Base-by-base conservation (phyloP, 92 coral and sea anemone genomes). In the Montipora capitata region DNA sequence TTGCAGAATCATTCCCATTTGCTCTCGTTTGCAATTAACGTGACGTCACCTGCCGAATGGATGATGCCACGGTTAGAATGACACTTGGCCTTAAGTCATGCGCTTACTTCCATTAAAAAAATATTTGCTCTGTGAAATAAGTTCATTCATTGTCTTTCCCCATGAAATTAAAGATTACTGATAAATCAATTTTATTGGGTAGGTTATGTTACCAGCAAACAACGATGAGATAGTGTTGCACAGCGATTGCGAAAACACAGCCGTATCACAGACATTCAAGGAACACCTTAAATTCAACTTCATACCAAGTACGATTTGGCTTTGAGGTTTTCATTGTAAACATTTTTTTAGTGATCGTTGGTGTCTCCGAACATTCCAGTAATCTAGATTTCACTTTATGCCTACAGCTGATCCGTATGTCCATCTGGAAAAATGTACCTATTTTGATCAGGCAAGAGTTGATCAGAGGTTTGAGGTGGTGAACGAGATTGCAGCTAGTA, bases 391-490 rank as follows among this genome's bases (percentile, higher is more conserved):
- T 6, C 35, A 5, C 39, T 7, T 41, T 82, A 40, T 63, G 15
- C 16, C 81, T 87, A 18, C 76, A 85, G 99, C 96, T 74, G 96
- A 94, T 85, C 93, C 96, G 2, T 88, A 86, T 81, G 77, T 97
- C 51, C 91, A 66, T 10, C 69, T 95, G 85, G 84, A 77, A 61
- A 91, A 79, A 62, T 97, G 99, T 63, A 80, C 89, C 20, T 90
- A 92, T 85, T 97, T 97, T 83, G 97, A 96, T 70, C 79, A 94
- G 56, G 96, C 97, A 58, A 92, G 94, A 9, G 78, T 97, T 27
- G 91, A 94, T 81, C 99, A 97, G 90, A 88, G 99, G 65, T 97
- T 96, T 85, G 99, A 97, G 51, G 96, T 97, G 15, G 91, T 85
- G 81, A 91, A 95, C 68, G 99, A 97, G 77, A 83, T 96, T 7